phyloP scores from a whole-genome alignment of 2,888 invertebrate species.

The Aromia moschata region DNA sequence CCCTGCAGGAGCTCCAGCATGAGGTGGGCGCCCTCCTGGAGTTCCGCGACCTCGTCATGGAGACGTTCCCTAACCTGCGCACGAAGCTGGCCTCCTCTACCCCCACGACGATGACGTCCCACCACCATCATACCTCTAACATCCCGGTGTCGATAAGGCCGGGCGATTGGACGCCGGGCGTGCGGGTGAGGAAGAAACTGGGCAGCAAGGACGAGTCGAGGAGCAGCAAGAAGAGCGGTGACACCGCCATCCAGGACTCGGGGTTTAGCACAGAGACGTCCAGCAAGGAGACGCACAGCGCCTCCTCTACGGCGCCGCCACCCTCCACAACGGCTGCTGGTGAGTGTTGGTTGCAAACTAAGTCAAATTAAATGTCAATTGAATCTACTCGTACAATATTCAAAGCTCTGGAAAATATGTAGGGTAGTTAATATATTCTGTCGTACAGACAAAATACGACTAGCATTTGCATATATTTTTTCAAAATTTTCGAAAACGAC shows the following conservation, averaged over 20 bases:
- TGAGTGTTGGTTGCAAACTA: too few relatives aligned
- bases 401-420: too few relatives aligned
- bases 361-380: too few relatives aligned
- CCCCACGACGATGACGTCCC: conserved; percentile 62
- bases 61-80: conserved; percentile 91
- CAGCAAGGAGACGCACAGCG: conserved; percentile 80
- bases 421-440: too few relatives aligned
- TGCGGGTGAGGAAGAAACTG: conserved; percentile 71
- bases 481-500: too few relatives aligned
- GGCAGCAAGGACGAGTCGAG: conserved; percentile 54
- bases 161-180: conserved; percentile 83
- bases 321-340: conserved; percentile 59
- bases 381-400: too few relatives aligned
- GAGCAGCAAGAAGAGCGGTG: conserved; percentile 63
- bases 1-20: conserved; percentile 91
- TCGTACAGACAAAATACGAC: too few relatives aligned
- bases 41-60: conserved; percentile 93
- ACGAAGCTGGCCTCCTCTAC: conserved; percentile 80
- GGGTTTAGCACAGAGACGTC: conserved; percentile 92
- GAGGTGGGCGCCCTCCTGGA: conserved; percentile 91
- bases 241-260: conserved; percentile 78
- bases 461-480: too few relatives aligned
- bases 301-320: conserved; percentile 71
- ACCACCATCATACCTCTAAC: conserved; percentile 62
- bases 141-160: conserved; percentile 65